Evolutionary conservation across 1,140 invertebrate genomes (phyloP), one percentile per base, ranked within the genome.

Genomic region (Pomacea maculata): DNA sequence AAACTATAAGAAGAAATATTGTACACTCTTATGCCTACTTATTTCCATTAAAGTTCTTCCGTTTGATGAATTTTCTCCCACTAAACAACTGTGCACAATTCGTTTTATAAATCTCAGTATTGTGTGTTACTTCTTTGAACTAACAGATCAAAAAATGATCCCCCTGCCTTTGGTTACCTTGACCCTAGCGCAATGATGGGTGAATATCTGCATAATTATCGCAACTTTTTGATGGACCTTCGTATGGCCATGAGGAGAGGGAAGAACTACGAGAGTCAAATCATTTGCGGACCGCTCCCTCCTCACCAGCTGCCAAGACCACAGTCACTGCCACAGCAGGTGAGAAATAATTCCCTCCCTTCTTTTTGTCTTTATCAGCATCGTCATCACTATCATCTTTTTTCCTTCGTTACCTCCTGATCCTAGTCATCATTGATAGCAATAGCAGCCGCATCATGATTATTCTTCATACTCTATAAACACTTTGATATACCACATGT

Each of bases 1-100:
- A 74, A 25, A 72, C 67, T 63, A 94, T 95, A 85, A 94, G 95
- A 92, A 93, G 94, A 72, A 93, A 11, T 74, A 82, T 3, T 29
- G 15, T n/a, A 29, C 75, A 21, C 10, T 17, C 19, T 4, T 61
- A 19, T 52, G 4, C 4, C 45, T 75, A 29, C 45, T 17, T 52
- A 3, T 73, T 1, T 54, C 11, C 73, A 54, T 52, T 17, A 29
- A 19, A n/a, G 19, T n/a, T 74, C 45, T 1, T 1, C 3, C 14
- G 17, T 54, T 6, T 5, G 21, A 19, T n/a, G 55, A 10, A 76
- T 76, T 45, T n/a, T 63, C 52, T 25, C 17, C 19, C 15, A 61
- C 21, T 5, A 55, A 21, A 15, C 19, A 61, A 25, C 7, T 17
- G 9, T 45, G 19, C 3, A n/a, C n/a, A n/a, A 79, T 68, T n/a